A percentile compares a stretch with the other conserved stretches of the same genome.
Conservation (phyloP, 2,113 vertebrate species). For the Microcebus ravelobensis region DNA sequence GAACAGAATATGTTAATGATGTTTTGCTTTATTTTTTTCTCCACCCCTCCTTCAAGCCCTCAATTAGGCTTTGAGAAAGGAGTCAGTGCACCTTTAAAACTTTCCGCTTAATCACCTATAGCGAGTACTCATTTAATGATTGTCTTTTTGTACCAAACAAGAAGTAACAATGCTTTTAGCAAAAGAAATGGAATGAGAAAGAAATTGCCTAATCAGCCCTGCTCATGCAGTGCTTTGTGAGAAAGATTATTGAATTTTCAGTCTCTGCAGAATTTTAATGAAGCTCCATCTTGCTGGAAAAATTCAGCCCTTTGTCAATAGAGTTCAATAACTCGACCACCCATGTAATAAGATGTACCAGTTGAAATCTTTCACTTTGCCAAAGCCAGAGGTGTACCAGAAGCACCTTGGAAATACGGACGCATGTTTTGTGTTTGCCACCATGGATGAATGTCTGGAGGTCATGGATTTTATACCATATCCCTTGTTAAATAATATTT, state of each 20-base stretch:
- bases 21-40: conserved; percentile 72
- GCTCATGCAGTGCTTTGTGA: conserved; percentile 89
- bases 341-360: conserved; percentile 93
- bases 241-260: conserved; percentile 94
- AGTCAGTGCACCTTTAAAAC: conserved; percentile 86
- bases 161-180: conserved; percentile 89
- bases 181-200: conserved; percentile 88
- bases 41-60: conserved; percentile 58
- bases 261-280: conserved; percentile 94
- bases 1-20: conserved; percentile 62
- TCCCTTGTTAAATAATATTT: conserved; percentile 10
- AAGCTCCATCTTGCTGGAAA: conserved; percentile 90
- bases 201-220: conserved; percentile 92
- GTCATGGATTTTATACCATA: background rate
- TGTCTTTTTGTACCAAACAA: conserved; percentile 89
- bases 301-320: conserved; percentile 89
- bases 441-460: background rate
- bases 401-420: conserved; percentile 75
- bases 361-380: conserved; percentile 87
- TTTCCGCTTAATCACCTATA: conserved; percentile 89
- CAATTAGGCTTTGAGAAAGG: conserved; percentile 85
- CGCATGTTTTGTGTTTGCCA: conserved; percentile 57
- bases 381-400: conserved; percentile 71
- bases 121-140: conserved; percentile 89
- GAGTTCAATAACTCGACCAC: conserved; percentile 92